Conservation (phyloP, 1,140 invertebrate genomes). For the Microvelia longipes region DNA sequence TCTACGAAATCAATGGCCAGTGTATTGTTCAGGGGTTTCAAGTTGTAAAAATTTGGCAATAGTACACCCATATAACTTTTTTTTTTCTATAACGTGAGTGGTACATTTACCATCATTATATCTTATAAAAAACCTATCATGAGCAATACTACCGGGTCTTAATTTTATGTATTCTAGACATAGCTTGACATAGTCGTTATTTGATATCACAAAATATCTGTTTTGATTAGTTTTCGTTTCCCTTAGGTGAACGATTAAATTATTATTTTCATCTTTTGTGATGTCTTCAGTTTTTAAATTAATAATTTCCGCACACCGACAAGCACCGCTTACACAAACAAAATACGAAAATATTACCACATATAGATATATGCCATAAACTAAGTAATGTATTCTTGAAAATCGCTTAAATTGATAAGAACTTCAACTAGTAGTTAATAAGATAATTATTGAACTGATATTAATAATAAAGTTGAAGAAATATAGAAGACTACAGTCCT, state of each 20-base stretch:
- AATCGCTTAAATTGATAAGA: too few species aligned
- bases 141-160: neutral
- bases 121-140: neutral
- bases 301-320: neutral
- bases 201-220: neutral
- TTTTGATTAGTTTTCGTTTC: neutral
- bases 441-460: too few species aligned
- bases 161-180: neutral
- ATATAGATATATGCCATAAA: conserved; percentile 16
- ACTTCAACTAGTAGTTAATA: too few species aligned
- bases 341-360: too few species aligned
- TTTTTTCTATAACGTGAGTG: neutral
- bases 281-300: neutral
- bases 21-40: neutral
- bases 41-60: neutral
- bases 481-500: too few species aligned
- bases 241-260: neutral
- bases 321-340: neutral
- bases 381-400: too few species aligned
- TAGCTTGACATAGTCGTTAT: neutral
- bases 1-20: neutral
- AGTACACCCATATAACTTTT: neutral
- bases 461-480: too few species aligned
- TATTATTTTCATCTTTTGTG: neutral
- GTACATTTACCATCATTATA: neutral